Evolutionary conservation across 2,888 invertebrate species (phyloP).

Genomic region (Hirtodrosophila confusa): DNA sequence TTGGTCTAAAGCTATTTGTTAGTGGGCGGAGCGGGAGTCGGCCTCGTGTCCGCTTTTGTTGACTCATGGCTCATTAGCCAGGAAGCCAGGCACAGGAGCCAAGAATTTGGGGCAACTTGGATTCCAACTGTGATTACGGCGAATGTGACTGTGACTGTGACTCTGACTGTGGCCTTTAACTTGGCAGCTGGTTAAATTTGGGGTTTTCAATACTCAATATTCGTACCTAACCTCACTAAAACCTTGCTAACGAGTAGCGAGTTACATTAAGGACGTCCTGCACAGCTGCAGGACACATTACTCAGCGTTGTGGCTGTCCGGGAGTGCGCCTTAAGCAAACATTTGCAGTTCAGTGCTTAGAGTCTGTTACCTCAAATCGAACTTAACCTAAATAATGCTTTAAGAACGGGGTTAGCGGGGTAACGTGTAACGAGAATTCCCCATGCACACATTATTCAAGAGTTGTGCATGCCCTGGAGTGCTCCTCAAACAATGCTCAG

Average conservation of each 20-base stretch:
- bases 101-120: slow-evolving; percentile 14
- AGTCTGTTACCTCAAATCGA: no score
- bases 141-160: neutral
- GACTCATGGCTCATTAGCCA: slow-evolving; percentile 61
- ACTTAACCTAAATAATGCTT: no score
- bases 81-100: slow-evolving; percentile 11
- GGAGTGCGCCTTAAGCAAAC: no score
- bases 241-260: neutral
- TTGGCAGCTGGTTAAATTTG: slow-evolving; percentile 14
- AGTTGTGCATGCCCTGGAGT: no score
- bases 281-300: no score
- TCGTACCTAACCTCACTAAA: neutral
- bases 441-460: no score
- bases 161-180: slow-evolving; percentile 16
- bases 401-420: no score
- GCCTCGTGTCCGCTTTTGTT: slow-evolving; percentile 29
- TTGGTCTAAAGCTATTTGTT: slow-evolving; percentile 19
- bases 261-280: neutral
- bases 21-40: neutral
- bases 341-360: no score
- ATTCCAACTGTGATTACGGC: slow-evolving; percentile 16
- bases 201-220: slow-evolving; percentile 4
- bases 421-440: neutral
- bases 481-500: no score
- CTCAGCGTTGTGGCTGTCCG: no score